Conservation (phyloP, 2,888 invertebrate species). For the Ptychoptera contaminata region DNA sequence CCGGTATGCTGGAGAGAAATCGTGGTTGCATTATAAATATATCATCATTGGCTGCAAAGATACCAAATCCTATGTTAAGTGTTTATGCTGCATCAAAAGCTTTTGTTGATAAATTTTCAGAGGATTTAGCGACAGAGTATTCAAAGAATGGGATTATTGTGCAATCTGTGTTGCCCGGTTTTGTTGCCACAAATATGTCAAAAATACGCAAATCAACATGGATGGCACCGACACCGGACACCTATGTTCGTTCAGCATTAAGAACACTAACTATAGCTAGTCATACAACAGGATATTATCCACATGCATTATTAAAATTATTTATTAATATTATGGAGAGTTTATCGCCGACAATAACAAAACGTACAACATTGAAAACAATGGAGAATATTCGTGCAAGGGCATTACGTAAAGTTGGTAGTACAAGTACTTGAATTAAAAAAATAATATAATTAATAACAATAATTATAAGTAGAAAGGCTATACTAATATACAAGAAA, state of each 20-base stretch:
- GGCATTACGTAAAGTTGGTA: neutral
- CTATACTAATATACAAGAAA: too few species aligned
- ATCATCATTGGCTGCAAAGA: constrained; percentile 64
- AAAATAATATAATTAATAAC: too few species aligned
- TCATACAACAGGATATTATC: constrained; percentile 58
- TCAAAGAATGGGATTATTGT: constrained; percentile 52
- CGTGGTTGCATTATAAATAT: constrained; percentile 82
- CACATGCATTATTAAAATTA: constrained; percentile 23
- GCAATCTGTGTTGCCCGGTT: constrained; percentile 73
- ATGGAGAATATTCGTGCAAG: constrained; percentile 2
- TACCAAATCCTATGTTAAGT: constrained; percentile 67
- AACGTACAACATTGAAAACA: constrained; percentile 3
- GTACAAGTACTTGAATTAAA: too few species aligned
- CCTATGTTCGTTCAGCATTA: constrained; percentile 55
- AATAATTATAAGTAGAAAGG: too few species aligned
- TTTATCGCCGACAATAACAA: constrained; percentile 15
- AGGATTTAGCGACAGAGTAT: constrained; percentile 62
- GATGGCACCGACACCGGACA: constrained; percentile 59
- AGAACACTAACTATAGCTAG: constrained; percentile 51
- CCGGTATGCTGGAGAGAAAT: constrained; percentile 63
- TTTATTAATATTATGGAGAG: constrained; percentile 15
- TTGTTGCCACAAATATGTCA: constrained; percentile 84
- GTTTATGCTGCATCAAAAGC: constrained; percentile 85
- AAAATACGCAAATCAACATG: constrained; percentile 56
- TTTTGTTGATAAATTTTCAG: constrained; percentile 66